Evolutionary conservation across 2,113 vertebrate species (phyloP).

Genomic region (Sinocyclocheilus anophthalmus): DNA sequence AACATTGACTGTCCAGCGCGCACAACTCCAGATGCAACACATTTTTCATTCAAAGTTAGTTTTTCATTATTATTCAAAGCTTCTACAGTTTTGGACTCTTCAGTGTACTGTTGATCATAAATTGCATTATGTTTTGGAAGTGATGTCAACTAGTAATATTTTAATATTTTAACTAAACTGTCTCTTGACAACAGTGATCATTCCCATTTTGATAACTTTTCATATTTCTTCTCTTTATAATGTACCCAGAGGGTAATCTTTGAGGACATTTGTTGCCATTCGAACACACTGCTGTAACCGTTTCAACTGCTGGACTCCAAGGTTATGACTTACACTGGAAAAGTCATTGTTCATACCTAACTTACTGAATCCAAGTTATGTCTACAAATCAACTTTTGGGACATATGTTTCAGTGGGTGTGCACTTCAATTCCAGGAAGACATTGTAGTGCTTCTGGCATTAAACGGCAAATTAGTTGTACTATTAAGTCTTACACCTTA

Average conservation of each 20-base stretch:
- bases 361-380: background rate
- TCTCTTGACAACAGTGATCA: background rate
- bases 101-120: background rate
- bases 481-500: slow-evolving; percentile 4
- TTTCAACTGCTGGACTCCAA: background rate
- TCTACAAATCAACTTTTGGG: background rate
- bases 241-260: background rate
- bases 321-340: slow-evolving; percentile 3
- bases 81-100: background rate
- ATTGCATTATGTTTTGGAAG: background rate
- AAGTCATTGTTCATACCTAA: background rate
- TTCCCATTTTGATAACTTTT: background rate
- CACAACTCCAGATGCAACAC: background rate
- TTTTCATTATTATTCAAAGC: slow-evolving; percentile 3
- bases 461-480: background rate
- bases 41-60: background rate
- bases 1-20: background rate
- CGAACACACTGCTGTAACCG: background rate
- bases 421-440: background rate
- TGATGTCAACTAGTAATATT: background rate
- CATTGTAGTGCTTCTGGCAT: background rate
- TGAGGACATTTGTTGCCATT: background rate
- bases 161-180: background rate
- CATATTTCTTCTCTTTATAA: background rate
- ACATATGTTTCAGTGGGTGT: background rate